These are phyloP conservation scores for Eclectus roratus DNA, from an alignment of 2,113 vertebrate species.

Conservation along the genomic window DNA sequence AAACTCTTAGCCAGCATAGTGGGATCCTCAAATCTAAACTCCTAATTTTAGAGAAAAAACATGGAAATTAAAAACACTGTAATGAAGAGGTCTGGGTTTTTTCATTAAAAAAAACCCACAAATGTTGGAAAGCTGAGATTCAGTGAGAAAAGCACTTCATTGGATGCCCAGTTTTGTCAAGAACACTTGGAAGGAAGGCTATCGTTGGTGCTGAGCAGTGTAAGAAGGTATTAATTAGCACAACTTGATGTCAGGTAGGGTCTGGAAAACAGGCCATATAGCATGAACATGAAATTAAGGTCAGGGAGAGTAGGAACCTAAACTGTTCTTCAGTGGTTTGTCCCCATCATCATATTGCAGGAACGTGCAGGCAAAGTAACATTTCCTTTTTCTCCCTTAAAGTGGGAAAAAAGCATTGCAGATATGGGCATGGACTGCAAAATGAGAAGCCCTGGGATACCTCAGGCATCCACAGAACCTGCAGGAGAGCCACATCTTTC, in stretches of 20 bases:
- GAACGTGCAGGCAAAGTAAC: neutral
- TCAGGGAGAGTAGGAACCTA: neutral
- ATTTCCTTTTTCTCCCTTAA: neutral
- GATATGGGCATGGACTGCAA: neutral
- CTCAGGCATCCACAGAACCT: neutral
- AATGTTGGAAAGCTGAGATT: slow-evolving; percentile 20
- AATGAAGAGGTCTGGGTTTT: neutral
- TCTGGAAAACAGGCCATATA: neutral
- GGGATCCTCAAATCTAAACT: neutral
- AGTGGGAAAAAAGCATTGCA: neutral
- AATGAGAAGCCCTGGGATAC: neutral
- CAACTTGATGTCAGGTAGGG: neutral
- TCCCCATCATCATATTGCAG: neutral
- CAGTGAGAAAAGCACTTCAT: slow-evolving; percentile 32
- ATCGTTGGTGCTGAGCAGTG: neutral
- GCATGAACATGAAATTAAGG: neutral
- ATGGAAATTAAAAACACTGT: slow-evolving; percentile 12
- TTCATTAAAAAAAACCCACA: fast-evolving
- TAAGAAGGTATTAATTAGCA: neutral
- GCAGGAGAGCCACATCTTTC: neutral
- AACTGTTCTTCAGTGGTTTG: neutral
- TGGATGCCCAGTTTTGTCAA: slow-evolving; percentile 1
- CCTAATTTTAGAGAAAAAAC: neutral
- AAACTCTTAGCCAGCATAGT: neutral
- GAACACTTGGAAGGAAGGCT: neutral